Conservation (phyloP, 2,888 invertebrate species). For the Aphidius colemani region DNA sequence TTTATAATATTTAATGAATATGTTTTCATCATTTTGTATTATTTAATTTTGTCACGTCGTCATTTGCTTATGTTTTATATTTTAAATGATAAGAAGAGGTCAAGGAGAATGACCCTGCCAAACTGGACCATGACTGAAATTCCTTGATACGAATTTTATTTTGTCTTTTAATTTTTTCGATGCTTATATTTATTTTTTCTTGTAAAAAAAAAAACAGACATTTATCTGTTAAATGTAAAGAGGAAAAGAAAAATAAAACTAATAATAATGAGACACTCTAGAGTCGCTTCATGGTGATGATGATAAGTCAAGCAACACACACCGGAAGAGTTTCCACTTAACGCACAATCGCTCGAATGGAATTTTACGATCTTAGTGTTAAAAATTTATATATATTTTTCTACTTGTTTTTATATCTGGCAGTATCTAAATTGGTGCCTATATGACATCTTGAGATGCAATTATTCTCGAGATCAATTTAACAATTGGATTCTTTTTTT, state of each 20-base stretch:
- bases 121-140: slow-evolving; percentile 19
- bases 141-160: background rate
- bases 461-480: background rate
- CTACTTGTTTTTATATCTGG: too few relatives aligned
- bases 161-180: background rate
- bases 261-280: background rate
- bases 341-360: slow-evolving; percentile 19
- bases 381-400: too few relatives aligned
- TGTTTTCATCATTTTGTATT: background rate
- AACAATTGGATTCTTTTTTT: background rate
- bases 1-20: background rate
- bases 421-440: too few relatives aligned
- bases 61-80: too few relatives aligned
- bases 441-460: too few relatives aligned
- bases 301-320: slow-evolving; percentile 1
- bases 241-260: slow-evolving; percentile 2
- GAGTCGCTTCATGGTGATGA: background rate
- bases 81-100: slow-evolving; percentile 20
- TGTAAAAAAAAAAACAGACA: background rate
- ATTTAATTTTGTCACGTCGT: slow-evolving; percentile 3
- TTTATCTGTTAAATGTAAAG: background rate
- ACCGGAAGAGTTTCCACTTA: slow-evolving; percentile 31
- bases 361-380: background rate
- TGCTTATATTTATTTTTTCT: background rate
- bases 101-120: slow-evolving; percentile 37